Base-by-base conservation (phyloP, 2,113 vertebrate genomes). In the Apus apus region DNA sequence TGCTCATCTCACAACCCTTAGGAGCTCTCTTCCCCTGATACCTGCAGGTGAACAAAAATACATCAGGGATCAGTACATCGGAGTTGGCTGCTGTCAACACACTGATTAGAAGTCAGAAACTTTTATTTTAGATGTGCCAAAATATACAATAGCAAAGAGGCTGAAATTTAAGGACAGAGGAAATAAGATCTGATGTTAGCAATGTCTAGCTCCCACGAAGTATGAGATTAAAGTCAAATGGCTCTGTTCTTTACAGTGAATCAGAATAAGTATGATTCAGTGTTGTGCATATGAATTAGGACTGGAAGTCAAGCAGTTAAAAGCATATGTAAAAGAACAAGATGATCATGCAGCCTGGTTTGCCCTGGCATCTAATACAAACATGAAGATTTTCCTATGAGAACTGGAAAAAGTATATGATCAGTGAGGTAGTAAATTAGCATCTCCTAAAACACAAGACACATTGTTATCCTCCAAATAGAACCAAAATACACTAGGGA, bases 1-100 rank as follows among this genome's bases (percentile, higher is more conserved):
- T 11, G 38, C 18, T 8, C 14, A 46, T 54, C 34, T 51, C 15
- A 51, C 5, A 84, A 4, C 3, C 1, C 7, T 54, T 66, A 23
- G 25, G 25, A 71, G 3, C 3, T 36, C 21, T 75, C 27, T 57
- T 75, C 7, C 16, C 22, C 19, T 18, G 20, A 11, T 48, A 34
- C 15, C 15, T 64, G 5, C 11, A 48, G 0, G 0, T n/a, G 27
- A 14, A 62, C 70, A 65, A 67, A 68, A 30, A 2, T 0, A 0
- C 19, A 32, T 22, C 15, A 36, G 1, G 7, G 20, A 17, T 6
- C 20, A 83, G 29, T 8, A 83, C 9, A 22, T 48, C 21, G 20
- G 26, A n/a, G 4, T 3, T 62, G 13, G 16, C 6, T 71, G 26
- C 27, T 75, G 6, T 53, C 43, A 58, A 11, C 6, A 22, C 3